Percentiles rank a stretch among this genome's conserved stretches.
phyloP scores from a whole-genome alignment of 2,113 vertebrate genomes.

The Rhinolophus ferrumequinum region DNA sequence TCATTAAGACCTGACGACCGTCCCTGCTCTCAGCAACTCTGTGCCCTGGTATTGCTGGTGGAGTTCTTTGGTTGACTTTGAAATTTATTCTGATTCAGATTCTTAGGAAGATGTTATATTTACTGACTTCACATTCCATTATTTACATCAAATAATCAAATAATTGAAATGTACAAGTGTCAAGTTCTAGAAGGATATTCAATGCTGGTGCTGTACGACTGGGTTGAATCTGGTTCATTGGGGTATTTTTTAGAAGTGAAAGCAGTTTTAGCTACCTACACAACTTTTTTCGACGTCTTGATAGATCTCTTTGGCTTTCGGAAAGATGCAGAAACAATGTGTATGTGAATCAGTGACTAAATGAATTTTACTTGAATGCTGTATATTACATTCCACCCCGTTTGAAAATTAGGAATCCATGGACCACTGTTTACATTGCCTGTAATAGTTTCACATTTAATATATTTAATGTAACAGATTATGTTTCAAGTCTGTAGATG shows the following conservation, averaged over 20 bases:
- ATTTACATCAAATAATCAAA: not conserved
- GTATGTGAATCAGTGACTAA: not conserved
- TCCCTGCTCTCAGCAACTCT: rapidly evolving
- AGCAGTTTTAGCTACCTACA: not conserved
- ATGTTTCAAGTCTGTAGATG: not conserved
- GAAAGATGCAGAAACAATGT: not conserved
- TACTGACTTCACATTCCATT: not conserved
- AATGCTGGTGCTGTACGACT: not conserved
- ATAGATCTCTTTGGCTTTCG: not conserved
- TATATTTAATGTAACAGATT: not conserved
- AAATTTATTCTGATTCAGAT: not conserved
- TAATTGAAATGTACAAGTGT: not conserved
- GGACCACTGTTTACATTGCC: not conserved
- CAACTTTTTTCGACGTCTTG: not conserved
- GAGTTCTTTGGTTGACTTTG: not conserved
- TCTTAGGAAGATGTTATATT: not conserved
- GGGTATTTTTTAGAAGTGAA: not conserved
- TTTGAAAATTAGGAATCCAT: not conserved
- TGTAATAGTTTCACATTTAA: not conserved
- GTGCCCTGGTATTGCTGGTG: rapidly evolving
- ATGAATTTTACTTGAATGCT: conserved; percentile 17
- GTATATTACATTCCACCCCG: not conserved
- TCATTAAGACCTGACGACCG: rapidly evolving
- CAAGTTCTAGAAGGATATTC: not conserved
- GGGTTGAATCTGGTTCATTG: not conserved